These are phyloP conservation scores for Drosophila dunni DNA, from an alignment of 1,140 invertebrate species.

Conservation along the genomic window DNA sequence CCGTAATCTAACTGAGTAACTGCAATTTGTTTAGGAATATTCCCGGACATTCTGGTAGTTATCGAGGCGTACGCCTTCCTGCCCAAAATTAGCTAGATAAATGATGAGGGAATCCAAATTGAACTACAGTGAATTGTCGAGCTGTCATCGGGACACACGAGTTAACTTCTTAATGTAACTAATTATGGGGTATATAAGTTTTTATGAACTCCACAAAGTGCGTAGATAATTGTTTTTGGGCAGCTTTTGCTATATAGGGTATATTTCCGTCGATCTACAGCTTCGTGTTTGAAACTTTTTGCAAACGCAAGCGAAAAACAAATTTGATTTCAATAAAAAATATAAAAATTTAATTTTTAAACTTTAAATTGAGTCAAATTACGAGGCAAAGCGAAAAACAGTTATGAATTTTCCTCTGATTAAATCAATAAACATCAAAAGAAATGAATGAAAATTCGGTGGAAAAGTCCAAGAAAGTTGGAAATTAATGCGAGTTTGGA, in stretches of 20 bases:
- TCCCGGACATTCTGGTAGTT: not conserved
- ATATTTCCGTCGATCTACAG: no score
- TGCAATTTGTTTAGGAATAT: slow-evolving; percentile 38
- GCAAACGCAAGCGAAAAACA: not conserved
- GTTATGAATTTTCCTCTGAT: slow-evolving; percentile 5
- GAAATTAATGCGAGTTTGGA: slow-evolving; percentile 10
- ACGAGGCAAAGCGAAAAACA: slow-evolving; percentile 3
- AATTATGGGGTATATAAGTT: not conserved
- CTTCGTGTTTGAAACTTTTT: not conserved
- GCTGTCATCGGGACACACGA: not conserved
- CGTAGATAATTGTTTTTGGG: no score
- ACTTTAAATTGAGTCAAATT: not conserved
- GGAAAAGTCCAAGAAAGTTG: not conserved
- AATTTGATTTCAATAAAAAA: not conserved
- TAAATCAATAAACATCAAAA: slow-evolving; percentile 16
- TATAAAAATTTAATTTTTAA: not conserved
- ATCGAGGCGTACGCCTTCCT: not conserved
- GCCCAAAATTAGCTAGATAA: slow-evolving; percentile 9
- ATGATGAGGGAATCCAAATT: not conserved
- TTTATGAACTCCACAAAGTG: no score
- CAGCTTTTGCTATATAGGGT: no score
- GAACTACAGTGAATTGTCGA: not conserved
- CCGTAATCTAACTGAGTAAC: slow-evolving; percentile 1
- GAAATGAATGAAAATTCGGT: not conserved
- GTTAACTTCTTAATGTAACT: not conserved